Evolutionary conservation across 2,113 vertebrate genomes (phyloP).

Genomic region (Climacteris rufus): DNA sequence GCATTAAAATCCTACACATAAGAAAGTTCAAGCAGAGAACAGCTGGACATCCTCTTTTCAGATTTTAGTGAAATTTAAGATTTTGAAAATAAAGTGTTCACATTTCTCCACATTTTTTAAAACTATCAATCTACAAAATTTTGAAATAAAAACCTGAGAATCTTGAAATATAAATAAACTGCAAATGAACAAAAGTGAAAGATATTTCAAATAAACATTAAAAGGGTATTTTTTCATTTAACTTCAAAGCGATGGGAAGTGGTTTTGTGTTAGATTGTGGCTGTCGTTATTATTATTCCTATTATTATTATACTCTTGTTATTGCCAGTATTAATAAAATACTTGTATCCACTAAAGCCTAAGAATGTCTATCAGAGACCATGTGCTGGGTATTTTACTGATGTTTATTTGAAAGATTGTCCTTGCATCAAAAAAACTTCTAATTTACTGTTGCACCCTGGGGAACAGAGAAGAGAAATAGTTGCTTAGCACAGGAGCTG

Average conservation of each 20-base stretch:
- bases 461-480: background rate
- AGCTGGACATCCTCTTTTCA: background rate
- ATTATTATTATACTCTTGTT: background rate
- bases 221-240: background rate
- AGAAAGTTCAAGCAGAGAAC: background rate
- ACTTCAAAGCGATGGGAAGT: background rate
- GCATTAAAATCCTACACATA: background rate
- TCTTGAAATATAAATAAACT: constrained; percentile 5
- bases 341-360: background rate
- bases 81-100: constrained; percentile 22
- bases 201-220: constrained; percentile 20
- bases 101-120: background rate
- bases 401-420: constrained; percentile 35
- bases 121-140: background rate
- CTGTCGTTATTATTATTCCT: background rate
- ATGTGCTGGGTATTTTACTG: background rate
- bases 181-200: background rate
- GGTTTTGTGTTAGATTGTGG: background rate
- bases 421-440: background rate
- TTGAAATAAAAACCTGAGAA: background rate
- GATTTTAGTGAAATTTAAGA: constrained; percentile 32
- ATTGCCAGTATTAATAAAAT: constrained; percentile 44
- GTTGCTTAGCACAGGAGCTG: background rate
- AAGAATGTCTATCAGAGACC: background rate
- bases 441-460: background rate